Evolutionary conservation across 2,113 vertebrate genomes (phyloP), one percentile per base, ranked within the genome.

Genomic region (Indicator maculatus): DNA sequence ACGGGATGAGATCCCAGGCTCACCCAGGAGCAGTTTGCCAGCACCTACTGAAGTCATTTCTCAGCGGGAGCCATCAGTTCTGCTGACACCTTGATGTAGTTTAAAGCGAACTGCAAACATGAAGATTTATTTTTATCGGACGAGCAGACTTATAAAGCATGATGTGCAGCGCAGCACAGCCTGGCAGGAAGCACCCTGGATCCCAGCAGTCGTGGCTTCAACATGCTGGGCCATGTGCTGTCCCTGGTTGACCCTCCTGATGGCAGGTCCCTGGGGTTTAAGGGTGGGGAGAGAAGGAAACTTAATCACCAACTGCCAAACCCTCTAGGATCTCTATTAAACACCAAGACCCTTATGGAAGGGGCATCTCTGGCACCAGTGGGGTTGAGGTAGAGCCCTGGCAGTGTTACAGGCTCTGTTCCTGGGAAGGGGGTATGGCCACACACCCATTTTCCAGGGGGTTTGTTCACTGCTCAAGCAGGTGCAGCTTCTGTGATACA

Each of bases 81-180:
- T 36, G 61, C 85, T 93, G 94, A 89, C 95, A 95, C 94, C 91
- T 95, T 95, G 94, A 93, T 93, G 93, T 86, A 91, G 94, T 83
- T 90, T 75, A 88, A 65, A 81, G 96, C 84, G 86, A 96, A 89
- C 93, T 83, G 91, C 89, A 83, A 72, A 87, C 88, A 76, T 18
- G 71, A 79, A 86, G 95, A 93, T 96, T 95, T 95, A 94, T 93
- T 89, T 96, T 87, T 80, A 21, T 72, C 15, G 9, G 63, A 71
- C 15, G 10, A 74, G 75, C 80, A 73, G 87, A 83, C 53, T 20
- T 19, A 92, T 95, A 93, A 94, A 95, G 6, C 86, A 93, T 1
- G 1, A 69, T 3, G 93, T 70, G 88, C 7, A 2, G 15, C 1
- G 17, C 85, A 26, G 90, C 33, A 1, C 71, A 52, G 84, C 45